Evolutionary conservation across 2,113 vertebrate species (phyloP).

Genomic region (Cryptomyrus ogoouensis): DNA sequence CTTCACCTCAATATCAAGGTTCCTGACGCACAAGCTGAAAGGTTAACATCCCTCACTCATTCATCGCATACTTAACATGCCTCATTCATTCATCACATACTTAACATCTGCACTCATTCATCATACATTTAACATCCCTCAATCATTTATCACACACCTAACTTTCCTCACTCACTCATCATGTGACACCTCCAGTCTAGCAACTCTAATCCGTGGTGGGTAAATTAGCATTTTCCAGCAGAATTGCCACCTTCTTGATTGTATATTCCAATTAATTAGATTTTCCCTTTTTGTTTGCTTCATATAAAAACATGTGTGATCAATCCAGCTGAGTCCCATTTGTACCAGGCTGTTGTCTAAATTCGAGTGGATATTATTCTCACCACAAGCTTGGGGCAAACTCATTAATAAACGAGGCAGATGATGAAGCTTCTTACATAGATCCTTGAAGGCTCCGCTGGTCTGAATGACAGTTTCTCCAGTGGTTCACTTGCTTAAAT

Average conservation of each 20-base stretch:
- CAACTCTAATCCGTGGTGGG: neutral
- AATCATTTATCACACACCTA: neutral
- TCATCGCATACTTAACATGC: neutral
- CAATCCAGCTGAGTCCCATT: neutral
- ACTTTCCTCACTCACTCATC: neutral
- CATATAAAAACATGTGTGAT: conserved; percentile 9
- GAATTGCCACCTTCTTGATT: neutral
- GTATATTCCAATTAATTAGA: neutral
- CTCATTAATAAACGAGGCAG: conserved; percentile 19
- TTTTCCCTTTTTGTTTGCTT: conserved; percentile 10
- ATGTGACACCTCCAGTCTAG: neutral
- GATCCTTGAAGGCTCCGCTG: neutral
- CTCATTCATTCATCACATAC: neutral
- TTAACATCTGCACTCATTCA: neutral
- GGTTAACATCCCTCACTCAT: neutral
- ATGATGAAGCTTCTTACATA: conserved; percentile 18
- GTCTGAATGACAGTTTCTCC: conserved; percentile 16
- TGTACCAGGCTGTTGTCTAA: conserved; percentile 12
- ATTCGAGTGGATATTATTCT: conserved; percentile 3
- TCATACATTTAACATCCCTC: neutral
- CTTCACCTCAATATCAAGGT: neutral
- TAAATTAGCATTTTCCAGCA: neutral
- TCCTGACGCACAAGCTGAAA: neutral
- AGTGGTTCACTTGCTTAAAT: neutral
- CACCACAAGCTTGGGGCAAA: conserved; percentile 12